Percentiles rank a stretch among this genome's conserved stretches.
Evolutionary conservation across 2,888 invertebrate species (phyloP).

Genomic region (Arctia plantaginis): DNA sequence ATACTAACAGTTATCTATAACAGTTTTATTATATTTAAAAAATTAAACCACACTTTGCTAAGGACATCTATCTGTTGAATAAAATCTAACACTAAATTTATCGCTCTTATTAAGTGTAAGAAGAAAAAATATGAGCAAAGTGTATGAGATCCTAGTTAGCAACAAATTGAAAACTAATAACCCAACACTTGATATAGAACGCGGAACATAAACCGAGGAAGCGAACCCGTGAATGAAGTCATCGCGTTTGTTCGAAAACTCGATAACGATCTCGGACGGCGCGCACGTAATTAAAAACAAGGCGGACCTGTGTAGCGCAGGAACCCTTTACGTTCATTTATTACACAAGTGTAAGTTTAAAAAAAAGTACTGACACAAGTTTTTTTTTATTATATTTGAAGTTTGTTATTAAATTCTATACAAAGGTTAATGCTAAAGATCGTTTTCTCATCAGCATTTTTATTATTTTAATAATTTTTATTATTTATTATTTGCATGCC

Average conservation of each 20-base stretch:
- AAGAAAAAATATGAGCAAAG: neutral
- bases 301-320: slow-evolving; percentile 23
- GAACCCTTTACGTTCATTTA: slow-evolving; percentile 17
- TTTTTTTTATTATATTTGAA: neutral
- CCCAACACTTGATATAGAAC: slow-evolving; percentile 23
- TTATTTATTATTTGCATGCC: too few species aligned
- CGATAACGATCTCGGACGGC: slow-evolving; percentile 66
- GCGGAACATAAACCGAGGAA: slow-evolving; percentile 39
- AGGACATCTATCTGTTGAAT: too few species aligned
- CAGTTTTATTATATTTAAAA: too few species aligned
- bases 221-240: slow-evolving; percentile 53
- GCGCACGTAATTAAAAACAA: slow-evolving; percentile 59
- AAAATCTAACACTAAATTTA: too few species aligned
- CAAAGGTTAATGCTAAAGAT: neutral
- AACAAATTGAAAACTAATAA: slow-evolving; percentile 2
- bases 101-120: neutral
- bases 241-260: slow-evolving; percentile 59
- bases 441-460: too few species aligned
- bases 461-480: too few species aligned
- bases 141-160: neutral
- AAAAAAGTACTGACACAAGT: neutral
- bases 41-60: too few species aligned
- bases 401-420: neutral
- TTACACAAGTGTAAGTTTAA: slow-evolving; percentile 10
- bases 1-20: too few species aligned